Evolutionary conservation across 1,140 invertebrate genomes (phyloP).

Genomic region (Gonioctena quinquepunctata): DNA sequence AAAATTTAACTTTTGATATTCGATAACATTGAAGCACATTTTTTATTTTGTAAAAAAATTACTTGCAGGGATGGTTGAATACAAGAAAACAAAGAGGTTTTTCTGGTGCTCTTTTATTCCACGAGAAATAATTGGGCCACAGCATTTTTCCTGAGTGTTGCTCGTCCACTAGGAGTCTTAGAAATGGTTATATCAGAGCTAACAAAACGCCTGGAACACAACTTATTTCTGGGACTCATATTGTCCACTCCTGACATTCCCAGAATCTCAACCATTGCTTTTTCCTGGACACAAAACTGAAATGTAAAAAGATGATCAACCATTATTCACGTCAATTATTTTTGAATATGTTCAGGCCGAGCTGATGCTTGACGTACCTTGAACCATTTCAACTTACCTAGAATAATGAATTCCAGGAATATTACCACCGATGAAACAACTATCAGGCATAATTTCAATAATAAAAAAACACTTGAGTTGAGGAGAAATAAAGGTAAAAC

Average conservation of each 20-base stretch:
- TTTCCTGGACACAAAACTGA: not conserved
- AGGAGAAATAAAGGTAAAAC: not conserved
- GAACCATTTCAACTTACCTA: not conserved
- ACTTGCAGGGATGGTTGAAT: too few relatives aligned
- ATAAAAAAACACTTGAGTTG: not conserved
- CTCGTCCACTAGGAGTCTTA: not conserved
- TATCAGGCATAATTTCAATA: not conserved
- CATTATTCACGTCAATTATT: not conserved
- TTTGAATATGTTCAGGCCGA: not conserved
- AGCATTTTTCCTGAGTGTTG: not conserved
- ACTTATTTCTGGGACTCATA: not conserved
- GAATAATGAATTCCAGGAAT: not conserved
- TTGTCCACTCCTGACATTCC: too few relatives aligned
- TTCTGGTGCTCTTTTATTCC: not conserved
- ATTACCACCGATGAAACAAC: not conserved
- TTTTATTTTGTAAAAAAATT: too few relatives aligned
- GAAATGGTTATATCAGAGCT: not conserved
- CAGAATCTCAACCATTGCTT: not conserved
- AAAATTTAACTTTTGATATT: too few relatives aligned
- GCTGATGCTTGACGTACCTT: not conserved
- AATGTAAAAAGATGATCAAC: not conserved
- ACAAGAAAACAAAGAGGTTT: too few relatives aligned
- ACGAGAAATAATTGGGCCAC: not conserved
- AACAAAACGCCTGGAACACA: not conserved
- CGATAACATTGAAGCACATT: too few relatives aligned